Conservation (phyloP, 2,888 invertebrate species). For the Microctonus hyperodae region DNA sequence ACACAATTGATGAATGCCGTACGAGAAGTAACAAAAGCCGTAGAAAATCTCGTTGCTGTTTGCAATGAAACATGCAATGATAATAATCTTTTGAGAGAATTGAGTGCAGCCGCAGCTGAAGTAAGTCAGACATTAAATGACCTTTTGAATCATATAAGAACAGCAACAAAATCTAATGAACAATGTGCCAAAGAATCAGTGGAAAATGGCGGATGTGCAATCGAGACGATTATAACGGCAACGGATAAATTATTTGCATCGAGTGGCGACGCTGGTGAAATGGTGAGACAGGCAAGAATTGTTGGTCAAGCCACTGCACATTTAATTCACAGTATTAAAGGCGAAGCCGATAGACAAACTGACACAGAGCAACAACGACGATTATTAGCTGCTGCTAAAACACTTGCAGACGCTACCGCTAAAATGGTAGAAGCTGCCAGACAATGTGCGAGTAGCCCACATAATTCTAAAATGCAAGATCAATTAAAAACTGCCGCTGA, state of each 20-base stretch:
- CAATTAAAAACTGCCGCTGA: conserved; percentile 89
- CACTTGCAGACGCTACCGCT: conserved; percentile 94
- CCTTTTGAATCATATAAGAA: conserved; percentile 87
- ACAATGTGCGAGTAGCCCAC: conserved; percentile 85
- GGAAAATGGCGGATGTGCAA: conserved; percentile 71
- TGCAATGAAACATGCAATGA: conserved; percentile 79
- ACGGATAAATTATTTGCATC: conserved; percentile 88
- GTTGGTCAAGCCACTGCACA: conserved; percentile 94
- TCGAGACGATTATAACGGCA: conserved; percentile 89
- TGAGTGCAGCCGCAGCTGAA: conserved; percentile 84
- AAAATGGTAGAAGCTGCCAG: conserved; percentile 96
- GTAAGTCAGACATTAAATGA: conserved; percentile 90
- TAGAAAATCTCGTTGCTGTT: conserved; percentile 85
- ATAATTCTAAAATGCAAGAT: conserved; percentile 84
- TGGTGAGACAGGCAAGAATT: conserved; percentile 91
- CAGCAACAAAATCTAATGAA: conserved; percentile 68
- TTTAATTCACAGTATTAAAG: conserved; percentile 91
- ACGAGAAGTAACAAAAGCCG: conserved; percentile 90
- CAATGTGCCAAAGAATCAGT: conserved; percentile 71
- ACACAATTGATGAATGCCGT: conserved; percentile 93
- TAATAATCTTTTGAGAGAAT: conserved; percentile 73
- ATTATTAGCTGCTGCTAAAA: conserved; percentile 92
- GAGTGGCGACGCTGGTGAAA: conserved; percentile 87
- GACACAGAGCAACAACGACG: conserved; percentile 89
- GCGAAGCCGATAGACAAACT: conserved; percentile 89